Evolutionary conservation across 2,797 vertebrate species (phyloP).

Genomic region (Gephyroberyx darwinii): DNA sequence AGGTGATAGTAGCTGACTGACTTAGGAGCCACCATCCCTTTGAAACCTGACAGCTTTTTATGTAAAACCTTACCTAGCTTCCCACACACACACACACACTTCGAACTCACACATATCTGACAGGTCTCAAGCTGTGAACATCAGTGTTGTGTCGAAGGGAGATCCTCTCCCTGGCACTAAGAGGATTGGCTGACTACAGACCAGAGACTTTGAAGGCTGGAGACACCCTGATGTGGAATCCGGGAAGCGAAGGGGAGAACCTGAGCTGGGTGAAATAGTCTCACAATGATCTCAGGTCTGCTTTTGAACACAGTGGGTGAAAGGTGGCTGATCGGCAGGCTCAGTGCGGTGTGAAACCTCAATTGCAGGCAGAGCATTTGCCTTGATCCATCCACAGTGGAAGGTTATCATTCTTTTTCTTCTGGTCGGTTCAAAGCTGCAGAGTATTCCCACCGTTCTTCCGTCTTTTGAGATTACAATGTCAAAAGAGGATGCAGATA

Average conservation of each 20-base stretch:
- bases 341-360: conserved; percentile 25
- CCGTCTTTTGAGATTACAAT: conserved; percentile 23
- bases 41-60: conserved; percentile 21
- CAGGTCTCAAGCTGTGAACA: conserved; percentile 45
- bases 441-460: conserved; percentile 6
- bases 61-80: conserved; percentile 6
- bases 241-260: conserved; percentile 28
- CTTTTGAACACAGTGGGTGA: conserved; percentile 20
- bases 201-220: conserved; percentile 57
- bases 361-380: conserved; percentile 40
- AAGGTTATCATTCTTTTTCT: conserved; percentile 26
- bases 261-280: conserved; percentile 48
- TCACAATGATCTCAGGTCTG: conserved; percentile 28
- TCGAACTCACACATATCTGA: conserved; percentile 39
- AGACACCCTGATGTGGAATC: conserved; percentile 44
- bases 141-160: conserved; percentile 55
- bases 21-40: conserved; percentile 17
- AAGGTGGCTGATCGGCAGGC: conserved; percentile 6
- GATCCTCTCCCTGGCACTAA: conserved; percentile 60
- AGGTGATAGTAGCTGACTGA: conserved; percentile 16
- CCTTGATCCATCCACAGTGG: conserved; percentile 38
- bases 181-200: conserved; percentile 70
- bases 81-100: conserved; percentile 16
- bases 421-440: not conserved
- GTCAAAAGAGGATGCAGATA: conserved; percentile 37